A percentile compares a stretch with the other conserved stretches of the same genome.
These are phyloP conservation scores for Panthera uncia DNA, from an alignment of 2,113 vertebrate species.

Conservation along the genomic window DNA sequence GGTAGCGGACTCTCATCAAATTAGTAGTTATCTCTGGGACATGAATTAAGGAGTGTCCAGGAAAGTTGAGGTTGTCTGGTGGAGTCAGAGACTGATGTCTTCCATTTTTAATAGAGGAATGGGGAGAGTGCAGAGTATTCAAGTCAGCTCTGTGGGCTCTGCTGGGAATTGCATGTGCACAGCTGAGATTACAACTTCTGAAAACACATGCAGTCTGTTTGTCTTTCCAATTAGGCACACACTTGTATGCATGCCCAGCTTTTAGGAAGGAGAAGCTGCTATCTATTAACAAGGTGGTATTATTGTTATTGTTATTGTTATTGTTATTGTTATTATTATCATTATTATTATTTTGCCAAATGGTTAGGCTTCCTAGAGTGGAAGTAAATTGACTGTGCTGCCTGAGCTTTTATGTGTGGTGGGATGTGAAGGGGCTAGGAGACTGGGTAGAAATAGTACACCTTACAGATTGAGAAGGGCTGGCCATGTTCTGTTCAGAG, in stretches of 20 bases:
- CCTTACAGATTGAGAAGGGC: conserved; percentile 37
- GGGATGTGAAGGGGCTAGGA: conserved; percentile 27
- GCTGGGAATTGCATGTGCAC: neutral
- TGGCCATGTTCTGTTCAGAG: neutral
- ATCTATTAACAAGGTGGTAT: conserved; percentile 54
- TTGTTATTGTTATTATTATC: neutral
- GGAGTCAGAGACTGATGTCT: neutral
- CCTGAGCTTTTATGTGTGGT: conserved; percentile 62
- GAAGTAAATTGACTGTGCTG: conserved; percentile 51
- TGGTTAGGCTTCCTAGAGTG: conserved; percentile 72
- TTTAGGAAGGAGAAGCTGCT: conserved; percentile 67
- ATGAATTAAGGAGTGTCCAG: neutral
- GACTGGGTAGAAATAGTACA: conserved; percentile 21
- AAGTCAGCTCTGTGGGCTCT: neutral
- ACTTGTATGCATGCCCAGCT: neutral
- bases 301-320: neutral
- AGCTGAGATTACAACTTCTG: neutral
- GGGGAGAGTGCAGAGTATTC: neutral
- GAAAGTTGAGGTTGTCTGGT: neutral
- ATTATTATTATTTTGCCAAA: conserved; percentile 35
- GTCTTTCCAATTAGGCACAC: neutral
- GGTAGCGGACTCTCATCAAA: neutral
- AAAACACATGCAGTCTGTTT: neutral
- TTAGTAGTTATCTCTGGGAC: neutral
- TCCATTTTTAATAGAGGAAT: neutral